Evolutionary conservation across 2,113 vertebrate genomes (phyloP).

Genomic region (Hippocampus barbouri): DNA sequence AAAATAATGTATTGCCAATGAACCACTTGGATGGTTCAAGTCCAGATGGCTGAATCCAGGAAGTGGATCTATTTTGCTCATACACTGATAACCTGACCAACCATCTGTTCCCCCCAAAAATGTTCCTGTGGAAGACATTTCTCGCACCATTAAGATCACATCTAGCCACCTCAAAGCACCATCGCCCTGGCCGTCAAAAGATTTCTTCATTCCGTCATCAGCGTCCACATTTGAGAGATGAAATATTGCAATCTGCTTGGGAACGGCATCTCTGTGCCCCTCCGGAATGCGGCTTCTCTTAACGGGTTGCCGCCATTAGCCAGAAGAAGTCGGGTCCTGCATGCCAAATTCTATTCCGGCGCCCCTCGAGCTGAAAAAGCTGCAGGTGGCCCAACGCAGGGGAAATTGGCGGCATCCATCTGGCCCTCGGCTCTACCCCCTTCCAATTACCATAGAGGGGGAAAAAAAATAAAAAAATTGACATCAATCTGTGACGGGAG

Average conservation of each 20-base stretch:
- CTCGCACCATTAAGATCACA: slow-evolving; percentile 30
- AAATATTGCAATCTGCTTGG: neutral
- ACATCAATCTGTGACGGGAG: slow-evolving; percentile 11
- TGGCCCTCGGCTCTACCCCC: slow-evolving; percentile 6
- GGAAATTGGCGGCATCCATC: slow-evolving; percentile 33
- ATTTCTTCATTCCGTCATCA: neutral
- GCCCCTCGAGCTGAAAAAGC: slow-evolving; percentile 2
- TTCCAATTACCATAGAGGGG: slow-evolving; percentile 6
- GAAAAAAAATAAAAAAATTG: slow-evolving; percentile 4
- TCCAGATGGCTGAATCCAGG: neutral
- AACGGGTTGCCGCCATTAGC: slow-evolving; percentile 25
- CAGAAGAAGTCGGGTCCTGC: slow-evolving; percentile 3
- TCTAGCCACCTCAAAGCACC: slow-evolving; percentile 18
- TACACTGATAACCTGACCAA: slow-evolving; percentile 30
- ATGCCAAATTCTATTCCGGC: slow-evolving; percentile 6
- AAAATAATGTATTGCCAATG: neutral
- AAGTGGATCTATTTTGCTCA: slow-evolving; percentile 40
- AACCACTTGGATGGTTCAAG: neutral
- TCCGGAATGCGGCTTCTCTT: neutral
- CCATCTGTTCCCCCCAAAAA: slow-evolving; percentile 43
- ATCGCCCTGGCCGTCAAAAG: neutral
- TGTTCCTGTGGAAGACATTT: slow-evolving; percentile 28
- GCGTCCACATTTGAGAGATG: neutral
- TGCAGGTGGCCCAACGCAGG: slow-evolving; percentile 11
- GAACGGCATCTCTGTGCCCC: neutral